Conservation (phyloP, 2,797 vertebrate species). For the Enteromius afrohamiltoni region DNA sequence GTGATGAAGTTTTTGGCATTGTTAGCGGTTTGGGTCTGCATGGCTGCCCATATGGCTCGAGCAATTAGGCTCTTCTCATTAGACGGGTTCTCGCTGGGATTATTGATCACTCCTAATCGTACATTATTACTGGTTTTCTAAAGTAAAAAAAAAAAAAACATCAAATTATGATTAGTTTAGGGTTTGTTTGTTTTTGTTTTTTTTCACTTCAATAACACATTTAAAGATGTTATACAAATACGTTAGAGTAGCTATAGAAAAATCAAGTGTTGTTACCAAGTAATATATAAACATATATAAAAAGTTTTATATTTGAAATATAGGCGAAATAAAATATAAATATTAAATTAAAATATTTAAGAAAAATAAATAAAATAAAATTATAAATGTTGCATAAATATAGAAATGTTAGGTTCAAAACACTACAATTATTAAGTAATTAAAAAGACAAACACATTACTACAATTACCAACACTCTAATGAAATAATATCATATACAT, state of each 20-base stretch:
- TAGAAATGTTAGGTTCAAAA: not conserved
- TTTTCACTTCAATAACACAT: not conserved
- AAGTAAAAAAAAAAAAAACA: not conserved
- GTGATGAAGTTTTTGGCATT: constrained; percentile 99
- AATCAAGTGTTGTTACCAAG: not conserved
- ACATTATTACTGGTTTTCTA: constrained; percentile 97
- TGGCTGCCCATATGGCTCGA: constrained; percentile 91
- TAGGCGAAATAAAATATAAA: too few relatives aligned
- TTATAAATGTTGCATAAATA: too few relatives aligned
- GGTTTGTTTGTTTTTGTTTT: not conserved
- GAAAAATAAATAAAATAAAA: not conserved
- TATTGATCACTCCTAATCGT: constrained; percentile 92
- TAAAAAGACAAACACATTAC: not conserved
- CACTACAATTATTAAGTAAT: not conserved
- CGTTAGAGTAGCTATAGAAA: not conserved
- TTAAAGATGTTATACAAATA: not conserved
- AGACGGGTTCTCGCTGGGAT: constrained; percentile 79
- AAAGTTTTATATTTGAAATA: not conserved
- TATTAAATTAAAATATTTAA: not conserved
- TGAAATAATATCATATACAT: too few relatives aligned
- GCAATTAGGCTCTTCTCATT: constrained; percentile 78
- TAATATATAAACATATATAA: not conserved
- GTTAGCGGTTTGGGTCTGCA: constrained; percentile 92
- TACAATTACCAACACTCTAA: not conserved
- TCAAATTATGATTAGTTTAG: not conserved